Evolutionary conservation across 2,888 invertebrate genomes (phyloP).

Genomic region (Meta bourneti): DNA sequence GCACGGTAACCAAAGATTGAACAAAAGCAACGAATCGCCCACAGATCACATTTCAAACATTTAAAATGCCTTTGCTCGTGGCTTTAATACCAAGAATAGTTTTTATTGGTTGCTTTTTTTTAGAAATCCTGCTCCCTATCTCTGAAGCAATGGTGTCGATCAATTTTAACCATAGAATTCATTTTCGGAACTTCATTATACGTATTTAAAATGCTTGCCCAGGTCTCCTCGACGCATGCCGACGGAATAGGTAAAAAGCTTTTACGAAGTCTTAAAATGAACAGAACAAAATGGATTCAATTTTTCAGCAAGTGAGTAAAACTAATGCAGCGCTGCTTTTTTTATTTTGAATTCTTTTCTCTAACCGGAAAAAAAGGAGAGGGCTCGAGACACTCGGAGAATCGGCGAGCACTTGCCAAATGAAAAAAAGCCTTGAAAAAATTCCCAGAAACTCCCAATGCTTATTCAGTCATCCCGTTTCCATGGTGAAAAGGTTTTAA

Average conservation of each 20-base stretch:
- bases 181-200: conserved; percentile 39
- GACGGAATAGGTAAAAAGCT: conserved; percentile 42
- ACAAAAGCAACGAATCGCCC: background rate
- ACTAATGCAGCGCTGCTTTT: conserved; percentile 21
- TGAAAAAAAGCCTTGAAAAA: conserved; percentile 27
- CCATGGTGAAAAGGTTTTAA: conserved; percentile 26
- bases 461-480: conserved; percentile 48
- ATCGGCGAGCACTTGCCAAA: background rate
- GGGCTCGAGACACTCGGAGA: conserved; percentile 14
- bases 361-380: background rate
- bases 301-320: conserved; percentile 62
- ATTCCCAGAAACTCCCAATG: conserved; percentile 2
- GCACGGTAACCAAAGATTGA: background rate
- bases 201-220: conserved; percentile 37
- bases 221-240: conserved; percentile 18
- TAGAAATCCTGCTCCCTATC: background rate
- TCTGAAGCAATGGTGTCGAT: conserved; percentile 6
- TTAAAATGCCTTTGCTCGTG: background rate
- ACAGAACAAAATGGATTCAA: conserved; percentile 55
- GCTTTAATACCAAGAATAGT: background rate
- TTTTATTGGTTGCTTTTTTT: background rate
- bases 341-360: conserved; percentile 50
- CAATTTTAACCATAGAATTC: conserved; percentile 6
- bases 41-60: background rate
- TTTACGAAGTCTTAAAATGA: conserved; percentile 43